Evolutionary conservation across 2,113 vertebrate species (phyloP).

Genomic region (Ictidomys tridecemlineatus): DNA sequence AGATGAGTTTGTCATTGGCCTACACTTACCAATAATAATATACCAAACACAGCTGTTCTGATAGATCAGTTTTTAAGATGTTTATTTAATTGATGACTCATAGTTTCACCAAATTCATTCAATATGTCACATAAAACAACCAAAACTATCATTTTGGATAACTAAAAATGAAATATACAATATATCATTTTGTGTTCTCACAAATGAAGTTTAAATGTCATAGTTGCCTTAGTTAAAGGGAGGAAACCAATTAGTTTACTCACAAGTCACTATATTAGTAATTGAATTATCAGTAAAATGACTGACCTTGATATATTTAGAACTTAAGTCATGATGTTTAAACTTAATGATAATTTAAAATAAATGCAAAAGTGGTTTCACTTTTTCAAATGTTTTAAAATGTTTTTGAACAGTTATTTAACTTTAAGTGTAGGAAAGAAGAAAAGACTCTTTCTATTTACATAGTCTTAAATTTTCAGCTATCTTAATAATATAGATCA

Average conservation of each 20-base stretch:
- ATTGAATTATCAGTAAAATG: background rate
- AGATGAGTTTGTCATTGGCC: background rate
- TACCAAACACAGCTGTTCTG: background rate
- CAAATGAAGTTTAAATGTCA: conserved; percentile 14
- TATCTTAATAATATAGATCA: background rate
- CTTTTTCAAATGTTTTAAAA: background rate
- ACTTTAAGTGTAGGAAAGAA: background rate
- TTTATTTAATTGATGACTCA: background rate
- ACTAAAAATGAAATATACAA: background rate
- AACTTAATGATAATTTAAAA: background rate
- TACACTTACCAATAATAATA: background rate
- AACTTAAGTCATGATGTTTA: background rate
- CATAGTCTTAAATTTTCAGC: background rate
- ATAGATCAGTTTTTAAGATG: background rate
- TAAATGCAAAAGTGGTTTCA: background rate
- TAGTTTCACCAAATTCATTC: background rate
- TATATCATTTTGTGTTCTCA: background rate
- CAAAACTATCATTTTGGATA: background rate
- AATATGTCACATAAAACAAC: background rate
- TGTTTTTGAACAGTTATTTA: background rate
- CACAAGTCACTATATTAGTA: background rate
- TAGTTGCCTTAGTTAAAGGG: background rate
- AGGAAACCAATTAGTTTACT: background rate
- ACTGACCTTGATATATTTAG: background rate
- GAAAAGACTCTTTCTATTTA: background rate